Percentiles rank a stretch among this genome's conserved stretches.
These are phyloP conservation scores for Heliothis peltigera DNA, from an alignment of 2,888 invertebrate species.

Conservation along the genomic window DNA sequence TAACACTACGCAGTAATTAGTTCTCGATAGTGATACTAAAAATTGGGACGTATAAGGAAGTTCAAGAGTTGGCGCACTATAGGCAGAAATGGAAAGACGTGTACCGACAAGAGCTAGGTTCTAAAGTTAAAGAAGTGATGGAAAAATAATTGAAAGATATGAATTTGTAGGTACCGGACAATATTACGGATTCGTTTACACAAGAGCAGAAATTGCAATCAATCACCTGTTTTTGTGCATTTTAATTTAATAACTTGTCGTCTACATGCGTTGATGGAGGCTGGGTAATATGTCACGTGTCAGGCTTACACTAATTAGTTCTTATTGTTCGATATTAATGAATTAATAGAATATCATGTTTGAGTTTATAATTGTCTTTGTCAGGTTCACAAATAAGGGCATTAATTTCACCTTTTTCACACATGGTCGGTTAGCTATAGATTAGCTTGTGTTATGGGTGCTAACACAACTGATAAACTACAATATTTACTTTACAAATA, in stretches of 20 bases:
- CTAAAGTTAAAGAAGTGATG: too few relatives aligned
- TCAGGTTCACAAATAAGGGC: neutral
- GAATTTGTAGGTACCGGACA: neutral
- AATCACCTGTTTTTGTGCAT: slow-evolving; percentile 30
- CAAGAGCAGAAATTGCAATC: slow-evolving; percentile 40
- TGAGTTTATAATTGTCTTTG: neutral
- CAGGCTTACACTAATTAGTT: slow-evolving; percentile 9
- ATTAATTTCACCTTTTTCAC: too few relatives aligned
- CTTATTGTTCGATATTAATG: slow-evolving; percentile 4
- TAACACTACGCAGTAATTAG: too few relatives aligned
- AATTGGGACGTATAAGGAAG: too few relatives aligned
- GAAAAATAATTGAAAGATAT: neutral
- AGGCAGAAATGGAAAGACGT: too few relatives aligned
- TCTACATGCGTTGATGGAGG: slow-evolving; percentile 34
- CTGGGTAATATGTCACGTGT: slow-evolving; percentile 10
- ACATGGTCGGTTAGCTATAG: too few relatives aligned
- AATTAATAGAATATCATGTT: slow-evolving; percentile 4
- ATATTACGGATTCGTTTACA: slow-evolving; percentile 18
- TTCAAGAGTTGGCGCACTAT: too few relatives aligned
- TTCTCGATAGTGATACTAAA: too few relatives aligned
- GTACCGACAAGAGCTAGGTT: too few relatives aligned
- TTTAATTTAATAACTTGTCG: slow-evolving; percentile 46
- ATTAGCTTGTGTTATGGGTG: too few relatives aligned
- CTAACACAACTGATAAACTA: too few relatives aligned
- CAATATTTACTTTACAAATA: too few relatives aligned